Conservation (phyloP, 92 coral and sea anemone genomes). For the Parazoanthus swiftii region DNA sequence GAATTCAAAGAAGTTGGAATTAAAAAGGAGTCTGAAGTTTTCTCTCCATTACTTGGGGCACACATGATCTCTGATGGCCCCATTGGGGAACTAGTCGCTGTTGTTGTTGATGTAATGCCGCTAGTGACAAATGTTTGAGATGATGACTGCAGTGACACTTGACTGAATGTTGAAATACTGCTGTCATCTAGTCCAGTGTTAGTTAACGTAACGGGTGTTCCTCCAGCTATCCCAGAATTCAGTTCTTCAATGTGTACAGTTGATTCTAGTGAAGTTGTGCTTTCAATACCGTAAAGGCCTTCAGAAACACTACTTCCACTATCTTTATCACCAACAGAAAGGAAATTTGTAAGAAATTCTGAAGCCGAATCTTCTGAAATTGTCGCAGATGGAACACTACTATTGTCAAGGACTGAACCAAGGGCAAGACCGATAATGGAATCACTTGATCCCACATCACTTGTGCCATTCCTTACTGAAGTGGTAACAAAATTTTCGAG, state of each 20-base stretch:
- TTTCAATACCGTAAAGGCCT: constrained; percentile 27
- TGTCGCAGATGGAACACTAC: constrained; percentile 49
- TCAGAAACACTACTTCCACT: constrained; percentile 9
- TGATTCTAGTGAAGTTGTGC: constrained; percentile 28
- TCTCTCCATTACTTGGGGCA: constrained; percentile 29
- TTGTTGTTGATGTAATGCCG: not conserved
- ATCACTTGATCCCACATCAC: constrained; percentile 25
- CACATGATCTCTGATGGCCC: constrained; percentile 35
- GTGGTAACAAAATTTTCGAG: constrained; percentile 26
- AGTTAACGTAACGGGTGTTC: constrained; percentile 47
- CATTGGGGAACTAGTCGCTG: constrained; percentile 3
- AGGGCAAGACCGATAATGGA: constrained; percentile 71
- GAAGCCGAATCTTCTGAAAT: constrained; percentile 72
- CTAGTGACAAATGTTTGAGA: constrained; percentile 11
- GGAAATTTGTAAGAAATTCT: constrained; percentile 60
- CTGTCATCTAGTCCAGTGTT: constrained; percentile 49
- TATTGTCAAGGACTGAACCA: constrained; percentile 54
- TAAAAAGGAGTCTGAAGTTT: constrained; percentile 10
- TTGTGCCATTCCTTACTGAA: constrained; percentile 9
- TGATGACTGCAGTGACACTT: constrained; percentile 16
- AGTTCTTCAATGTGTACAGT: constrained; percentile 65
- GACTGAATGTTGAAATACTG: constrained; percentile 2
- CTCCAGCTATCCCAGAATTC: constrained; percentile 72
- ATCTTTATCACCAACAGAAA: constrained; percentile 23
- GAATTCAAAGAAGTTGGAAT: constrained; percentile 26